These are phyloP conservation scores for Argyra leucocephala DNA, from an alignment of 2,888 invertebrate species.

Conservation along the genomic window DNA sequence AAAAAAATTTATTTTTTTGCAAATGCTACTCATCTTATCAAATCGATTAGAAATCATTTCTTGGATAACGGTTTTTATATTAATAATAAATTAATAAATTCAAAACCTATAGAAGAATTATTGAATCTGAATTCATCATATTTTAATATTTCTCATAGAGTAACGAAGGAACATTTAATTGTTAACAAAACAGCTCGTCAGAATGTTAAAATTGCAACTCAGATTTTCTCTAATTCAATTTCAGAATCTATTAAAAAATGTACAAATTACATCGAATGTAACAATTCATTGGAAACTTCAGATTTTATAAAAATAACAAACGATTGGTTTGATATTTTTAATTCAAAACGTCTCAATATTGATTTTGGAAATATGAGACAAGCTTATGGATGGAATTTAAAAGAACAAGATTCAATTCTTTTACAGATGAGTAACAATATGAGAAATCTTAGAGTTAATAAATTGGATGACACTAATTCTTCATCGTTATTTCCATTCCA, in stretches of 20 bases:
- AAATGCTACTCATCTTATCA: constrained; percentile 21
- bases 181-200: constrained; percentile 6
- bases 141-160: background rate
- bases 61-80: constrained; percentile 20
- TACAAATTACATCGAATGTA: constrained; percentile 5
- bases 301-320: constrained; percentile 23
- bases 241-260: constrained; percentile 13
- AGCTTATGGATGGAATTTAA: background rate
- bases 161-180: constrained; percentile 19
- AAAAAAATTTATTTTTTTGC: constrained; percentile 18
- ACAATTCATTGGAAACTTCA: constrained; percentile 19
- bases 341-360: constrained; percentile 15
- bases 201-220: constrained; percentile 8
- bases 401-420: constrained; percentile 14
- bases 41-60: constrained; percentile 24
- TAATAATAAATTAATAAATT: constrained; percentile 15
- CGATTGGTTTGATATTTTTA: constrained; percentile 25
- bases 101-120: constrained; percentile 17
- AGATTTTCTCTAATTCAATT: constrained; percentile 16
- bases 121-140: background rate
- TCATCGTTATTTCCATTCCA: too few relatives aligned
- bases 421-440: too few relatives aligned
- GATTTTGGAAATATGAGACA: background rate
- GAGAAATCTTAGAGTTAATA: too few relatives aligned
- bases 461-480: too few relatives aligned